Evolutionary conservation across 2,113 vertebrate genomes (phyloP).

Genomic region (Lipophrys pholis): DNA sequence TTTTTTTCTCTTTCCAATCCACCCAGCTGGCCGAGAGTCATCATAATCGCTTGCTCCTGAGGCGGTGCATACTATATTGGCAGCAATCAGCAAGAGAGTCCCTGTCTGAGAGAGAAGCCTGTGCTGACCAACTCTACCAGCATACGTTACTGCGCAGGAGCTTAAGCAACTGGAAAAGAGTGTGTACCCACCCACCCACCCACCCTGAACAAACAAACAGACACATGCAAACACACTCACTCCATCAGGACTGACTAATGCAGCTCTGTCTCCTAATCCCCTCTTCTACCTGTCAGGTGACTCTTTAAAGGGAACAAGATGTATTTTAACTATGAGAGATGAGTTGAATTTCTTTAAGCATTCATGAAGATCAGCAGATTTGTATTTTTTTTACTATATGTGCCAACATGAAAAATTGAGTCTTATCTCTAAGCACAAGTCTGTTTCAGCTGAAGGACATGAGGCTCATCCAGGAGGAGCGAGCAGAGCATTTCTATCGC

Average conservation of each 20-base stretch:
- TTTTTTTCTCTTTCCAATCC: constrained; percentile 33
- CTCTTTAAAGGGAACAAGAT: not conserved
- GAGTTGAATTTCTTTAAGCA: not conserved
- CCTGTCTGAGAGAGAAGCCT: constrained; percentile 76
- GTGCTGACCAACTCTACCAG: constrained; percentile 82
- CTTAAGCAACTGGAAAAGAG: constrained; percentile 86
- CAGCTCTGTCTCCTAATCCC: constrained; percentile 30
- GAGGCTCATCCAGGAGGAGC: constrained; percentile 74
- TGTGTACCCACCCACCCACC: constrained; percentile 63
- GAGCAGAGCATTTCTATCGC: constrained; percentile 62
- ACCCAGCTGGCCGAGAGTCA: constrained; percentile 87
- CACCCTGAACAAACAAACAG: no score
- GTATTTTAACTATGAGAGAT: not conserved
- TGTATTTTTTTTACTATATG: no score
- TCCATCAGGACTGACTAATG: constrained; percentile 2
- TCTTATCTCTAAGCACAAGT: not conserved
- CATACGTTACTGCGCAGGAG: constrained; percentile 80
- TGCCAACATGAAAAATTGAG: no score
- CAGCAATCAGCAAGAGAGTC: constrained; percentile 70
- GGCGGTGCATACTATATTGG: constrained; percentile 84
- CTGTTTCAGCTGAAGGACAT: constrained; percentile 75
- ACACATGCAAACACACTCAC: constrained; percentile 2
- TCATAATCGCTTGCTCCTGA: constrained; percentile 79
- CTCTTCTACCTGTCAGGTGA: not conserved
- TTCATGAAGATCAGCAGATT: no score